Base-by-base conservation (phyloP, 2,113 vertebrate genomes). In the Anser brachyrhynchus region DNA sequence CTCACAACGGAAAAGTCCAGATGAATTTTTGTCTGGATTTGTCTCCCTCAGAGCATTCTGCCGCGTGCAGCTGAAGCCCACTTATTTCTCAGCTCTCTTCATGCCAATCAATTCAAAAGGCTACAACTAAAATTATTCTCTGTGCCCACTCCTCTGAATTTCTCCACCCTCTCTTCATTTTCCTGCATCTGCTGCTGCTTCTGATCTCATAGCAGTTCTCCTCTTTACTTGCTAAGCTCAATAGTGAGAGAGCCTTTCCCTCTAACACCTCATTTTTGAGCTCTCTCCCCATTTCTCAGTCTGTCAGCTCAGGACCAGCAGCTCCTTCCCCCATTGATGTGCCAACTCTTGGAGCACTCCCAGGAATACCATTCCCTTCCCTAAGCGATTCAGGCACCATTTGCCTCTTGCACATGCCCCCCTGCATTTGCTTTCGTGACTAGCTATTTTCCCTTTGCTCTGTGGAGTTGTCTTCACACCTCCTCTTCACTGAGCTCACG, bases 401-500 rank as follows among this genome's bases (percentile, higher is more conserved):
- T 80, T 82, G 28, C 67, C 64, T 84, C 83, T 87, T 22, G 54
- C 49, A 31, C 35, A 79, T 66, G 35, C 35, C 39, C 92, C 49
- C 70, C 49, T 75, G 74, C 57, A 77, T 78, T 61, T 94, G 64
- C 52, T 84, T 55, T 58, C 71, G 62, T 92, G 88, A 94, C 90
- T 94, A 87, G 55, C 51, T 90, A 69, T 65, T 81, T 77, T 78
- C 70, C 49, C 65, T 84, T 61, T 84, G 54, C 92, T 93, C 70
- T 61, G 44, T 22, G 75, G 69, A 83, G 78, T 72, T 78, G 65
- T 75, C 70, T 96, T 95, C 93, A 92, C 92, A 96, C 90, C 90
- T 96, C 95, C 92, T 87, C 95, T 94, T 89, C 95, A 93, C 61
- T 51, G 49, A 89, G 57, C 88, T 96, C 89, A 89, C 19, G 11